Evolutionary conservation across 1,140 invertebrate species (phyloP).

Genomic region (Coenobita brevimanus): DNA sequence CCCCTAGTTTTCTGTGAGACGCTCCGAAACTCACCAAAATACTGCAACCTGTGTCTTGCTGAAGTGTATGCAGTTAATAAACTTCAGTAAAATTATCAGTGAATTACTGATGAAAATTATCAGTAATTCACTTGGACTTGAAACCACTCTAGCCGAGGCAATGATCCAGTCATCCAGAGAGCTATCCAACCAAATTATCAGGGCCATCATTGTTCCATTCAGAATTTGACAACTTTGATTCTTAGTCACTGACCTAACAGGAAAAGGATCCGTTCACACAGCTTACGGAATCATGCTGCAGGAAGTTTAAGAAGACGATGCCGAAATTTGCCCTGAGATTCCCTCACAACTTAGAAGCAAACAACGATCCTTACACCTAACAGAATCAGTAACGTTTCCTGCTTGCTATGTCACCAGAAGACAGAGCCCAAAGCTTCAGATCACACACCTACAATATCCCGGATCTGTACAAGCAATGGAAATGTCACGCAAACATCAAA

Average conservation of each 20-base stretch:
- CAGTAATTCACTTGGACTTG: background rate
- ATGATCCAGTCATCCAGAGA: background rate
- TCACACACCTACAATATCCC: background rate
- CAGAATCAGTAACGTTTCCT: background rate
- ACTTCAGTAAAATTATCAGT: too few relatives aligned
- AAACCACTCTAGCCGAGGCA: background rate
- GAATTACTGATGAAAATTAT: conserved; percentile 3
- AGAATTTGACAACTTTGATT: conserved; percentile 18
- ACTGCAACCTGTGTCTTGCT: too few relatives aligned
- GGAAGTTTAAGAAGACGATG: background rate
- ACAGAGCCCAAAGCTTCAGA: background rate
- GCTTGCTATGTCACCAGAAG: background rate
- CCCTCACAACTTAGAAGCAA: background rate
- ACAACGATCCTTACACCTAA: background rate
- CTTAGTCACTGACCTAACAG: background rate
- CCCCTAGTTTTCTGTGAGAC: too few relatives aligned
- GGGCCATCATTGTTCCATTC: background rate
- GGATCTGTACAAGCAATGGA: background rate
- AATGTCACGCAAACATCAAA: background rate
- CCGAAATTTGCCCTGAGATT: background rate
- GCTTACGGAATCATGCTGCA: conserved; percentile 12
- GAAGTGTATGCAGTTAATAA: too few relatives aligned
- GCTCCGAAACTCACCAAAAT: too few relatives aligned
- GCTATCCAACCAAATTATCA: background rate
- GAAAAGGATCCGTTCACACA: background rate